Percentiles rank a stretch among this genome's conserved stretches.
Conservation (phyloP, 2,888 invertebrate genomes). For the Bombylius discolor region DNA sequence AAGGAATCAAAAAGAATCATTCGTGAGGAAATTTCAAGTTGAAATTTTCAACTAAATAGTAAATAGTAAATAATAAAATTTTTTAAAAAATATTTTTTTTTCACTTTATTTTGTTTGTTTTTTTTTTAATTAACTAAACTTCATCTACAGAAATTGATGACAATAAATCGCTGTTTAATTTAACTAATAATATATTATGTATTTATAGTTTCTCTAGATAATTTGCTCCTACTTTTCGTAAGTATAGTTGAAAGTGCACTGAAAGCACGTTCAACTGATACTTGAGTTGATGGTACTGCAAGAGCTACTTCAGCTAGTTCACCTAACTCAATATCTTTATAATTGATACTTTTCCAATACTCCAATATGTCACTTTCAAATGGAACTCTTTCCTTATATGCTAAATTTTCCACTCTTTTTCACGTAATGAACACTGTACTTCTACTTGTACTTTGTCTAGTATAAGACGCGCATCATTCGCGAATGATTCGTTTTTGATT, state of each 20-base stretch:
- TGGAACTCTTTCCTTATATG: not conserved
- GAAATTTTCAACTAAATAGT: too few species aligned
- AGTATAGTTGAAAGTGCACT: constrained; percentile 10
- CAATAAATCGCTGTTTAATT: constrained; percentile 4
- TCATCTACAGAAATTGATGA: too few species aligned
- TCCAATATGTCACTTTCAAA: constrained; percentile 3
- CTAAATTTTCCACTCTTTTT: not conserved
- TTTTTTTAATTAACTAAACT: too few species aligned
- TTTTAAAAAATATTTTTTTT: too few species aligned
- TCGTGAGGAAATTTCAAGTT: too few species aligned
- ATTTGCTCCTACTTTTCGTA: not conserved
- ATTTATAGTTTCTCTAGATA: constrained; percentile 4
- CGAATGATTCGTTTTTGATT: too few species aligned
- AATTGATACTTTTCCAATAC: constrained; percentile 8
- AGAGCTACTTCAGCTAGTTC: constrained; percentile 10
- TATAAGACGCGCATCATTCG: too few species aligned
- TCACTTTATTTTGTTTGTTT: too few species aligned
- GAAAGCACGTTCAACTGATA: constrained; percentile 12
- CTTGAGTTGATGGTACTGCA: constrained; percentile 11
- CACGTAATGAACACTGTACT: too few species aligned
- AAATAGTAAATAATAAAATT: too few species aligned
- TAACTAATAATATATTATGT: constrained; percentile 2
- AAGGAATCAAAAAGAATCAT: too few species aligned
- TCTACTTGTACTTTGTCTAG: too few species aligned
- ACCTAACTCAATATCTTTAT: constrained; percentile 5